phyloP scores from a whole-genome alignment of 1,140 invertebrate genomes.

The Anoplophora glabripennis region DNA sequence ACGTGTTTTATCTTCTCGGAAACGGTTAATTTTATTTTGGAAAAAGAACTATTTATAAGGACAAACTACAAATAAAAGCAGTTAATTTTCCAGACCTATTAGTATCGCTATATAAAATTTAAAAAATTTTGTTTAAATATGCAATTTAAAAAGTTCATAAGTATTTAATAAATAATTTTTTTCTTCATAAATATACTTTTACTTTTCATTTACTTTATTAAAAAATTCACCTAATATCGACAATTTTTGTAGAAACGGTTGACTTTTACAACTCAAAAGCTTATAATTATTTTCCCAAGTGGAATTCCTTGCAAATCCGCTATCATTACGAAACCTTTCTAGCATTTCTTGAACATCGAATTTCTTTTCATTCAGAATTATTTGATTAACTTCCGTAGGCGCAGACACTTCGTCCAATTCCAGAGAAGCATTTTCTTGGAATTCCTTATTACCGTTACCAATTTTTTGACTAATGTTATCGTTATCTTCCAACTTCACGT shows the following conservation, averaged over 20 bases:
- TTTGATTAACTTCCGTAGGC: conserved; percentile 21
- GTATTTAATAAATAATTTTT: conserved; percentile 4
- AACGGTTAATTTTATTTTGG: too few species aligned
- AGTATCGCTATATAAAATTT: too few species aligned
- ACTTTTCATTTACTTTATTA: conserved; percentile 31
- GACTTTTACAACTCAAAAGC: conserved; percentile 61
- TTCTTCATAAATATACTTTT: background rate
- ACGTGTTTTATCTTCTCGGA: too few species aligned
- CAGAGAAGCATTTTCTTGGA: conserved; percentile 16
- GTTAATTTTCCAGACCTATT: too few species aligned
- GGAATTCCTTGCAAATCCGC: conserved; percentile 50
- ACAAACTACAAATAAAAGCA: too few species aligned
- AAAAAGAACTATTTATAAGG: too few species aligned
- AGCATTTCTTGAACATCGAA: conserved; percentile 58
- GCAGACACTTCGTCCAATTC: conserved; percentile 17
- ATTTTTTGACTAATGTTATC: conserved; percentile 28
- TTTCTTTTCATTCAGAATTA: conserved; percentile 32
- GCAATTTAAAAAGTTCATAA: conserved; percentile 17
- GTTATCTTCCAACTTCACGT: conserved; percentile 32
- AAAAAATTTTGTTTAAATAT: background rate
- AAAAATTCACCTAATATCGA: conserved; percentile 66
- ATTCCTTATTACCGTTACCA: conserved; percentile 35
- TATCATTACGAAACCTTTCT: conserved; percentile 53
- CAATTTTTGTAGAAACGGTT: conserved; percentile 63
- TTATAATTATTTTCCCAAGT: conserved; percentile 54